Evolutionary conservation across 1,140 invertebrate genomes (phyloP), one percentile per base, ranked within the genome.

Genomic region (Nasonia giraulti): DNA sequence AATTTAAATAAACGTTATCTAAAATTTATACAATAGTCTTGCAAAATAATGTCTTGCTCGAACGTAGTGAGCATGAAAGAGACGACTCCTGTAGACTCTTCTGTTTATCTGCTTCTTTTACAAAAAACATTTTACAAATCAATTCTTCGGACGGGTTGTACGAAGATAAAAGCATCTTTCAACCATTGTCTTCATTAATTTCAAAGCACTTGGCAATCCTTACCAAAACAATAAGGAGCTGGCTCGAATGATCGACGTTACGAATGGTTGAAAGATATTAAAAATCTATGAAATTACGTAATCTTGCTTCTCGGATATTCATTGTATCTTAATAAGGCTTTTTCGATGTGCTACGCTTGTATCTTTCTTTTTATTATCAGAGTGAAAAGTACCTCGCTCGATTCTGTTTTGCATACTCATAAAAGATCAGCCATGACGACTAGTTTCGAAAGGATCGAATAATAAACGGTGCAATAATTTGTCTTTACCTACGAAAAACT

Each of bases 241-340:
- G 14, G 37, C 33, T 75, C 11, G 8, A 44, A 76, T 10, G 23
- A 37, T 31, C 2, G 17, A 71, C 50, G 77, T 47, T 68, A 75
- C 40, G 27, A 86, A 77, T 50, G 69, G 71, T 86, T 77, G 14
- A 71, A 73, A 78, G 37, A 79, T 77, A 50, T 80, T 66, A 85
- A 44, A 33, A 73, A 50, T 69, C 40, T 83, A 83, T 74, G 69
- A 79, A 83, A 62, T 86, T 80, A 82, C 20, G 68, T 80, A 33
- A 83, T 80, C 31, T 69, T 50, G 27, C 8, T 80, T 82, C 31
- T 83, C 17, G 62, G 75, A 85, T 84, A 86, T 87, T 81, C 81
- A 86, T 82, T 83, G 75, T 89, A 88, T 87, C 50, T 82, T 90
- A 89, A 87, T 91, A 91, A 91, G 90, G 90, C 90, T 88, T 89